Percentiles rank a stretch among this genome's conserved stretches.
phyloP scores from a whole-genome alignment of 2,113 vertebrate genomes.

The Caloenas nicobarica region DNA sequence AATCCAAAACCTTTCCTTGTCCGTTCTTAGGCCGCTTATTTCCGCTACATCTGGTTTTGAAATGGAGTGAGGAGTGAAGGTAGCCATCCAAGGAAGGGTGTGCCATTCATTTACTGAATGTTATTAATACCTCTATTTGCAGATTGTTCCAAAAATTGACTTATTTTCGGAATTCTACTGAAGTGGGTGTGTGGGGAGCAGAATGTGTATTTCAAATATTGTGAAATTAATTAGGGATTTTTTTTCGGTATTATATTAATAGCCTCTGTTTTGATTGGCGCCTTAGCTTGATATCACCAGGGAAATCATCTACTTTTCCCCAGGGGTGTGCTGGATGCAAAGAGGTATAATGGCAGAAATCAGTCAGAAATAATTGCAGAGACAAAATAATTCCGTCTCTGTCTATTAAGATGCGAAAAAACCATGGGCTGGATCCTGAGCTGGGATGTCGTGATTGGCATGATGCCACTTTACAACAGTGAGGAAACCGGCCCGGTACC shows the following conservation, averaged over 20 bases:
- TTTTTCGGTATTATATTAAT: neutral
- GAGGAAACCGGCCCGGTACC: neutral
- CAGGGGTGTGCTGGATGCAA: neutral
- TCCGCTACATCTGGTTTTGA: slow-evolving; percentile 45
- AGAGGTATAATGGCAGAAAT: slow-evolving; percentile 23
- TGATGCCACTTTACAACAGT: neutral
- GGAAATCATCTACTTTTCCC: neutral
- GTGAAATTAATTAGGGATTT: neutral
- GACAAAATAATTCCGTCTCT: slow-evolving; percentile 25
- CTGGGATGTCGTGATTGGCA: neutral
- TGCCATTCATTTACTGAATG: slow-evolving; percentile 27
- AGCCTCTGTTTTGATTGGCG: slow-evolving; percentile 13
- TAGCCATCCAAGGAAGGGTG: neutral
- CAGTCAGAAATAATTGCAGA: slow-evolving; percentile 33
- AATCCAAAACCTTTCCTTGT: neutral
- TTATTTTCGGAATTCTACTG: slow-evolving; percentile 38
- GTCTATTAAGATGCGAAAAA: neutral
- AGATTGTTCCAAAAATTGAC: slow-evolving; percentile 11
- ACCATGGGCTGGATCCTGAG: neutral
- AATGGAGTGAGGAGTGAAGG: slow-evolving; percentile 26
- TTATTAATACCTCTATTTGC: slow-evolving; percentile 16
- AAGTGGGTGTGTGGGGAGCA: neutral
- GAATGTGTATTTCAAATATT: neutral
- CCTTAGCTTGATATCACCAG: neutral
- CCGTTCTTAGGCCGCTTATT: slow-evolving; percentile 2